phyloP scores from a whole-genome alignment of 2,113 vertebrate genomes.

The pig (Sus scrofa) region DNA sequence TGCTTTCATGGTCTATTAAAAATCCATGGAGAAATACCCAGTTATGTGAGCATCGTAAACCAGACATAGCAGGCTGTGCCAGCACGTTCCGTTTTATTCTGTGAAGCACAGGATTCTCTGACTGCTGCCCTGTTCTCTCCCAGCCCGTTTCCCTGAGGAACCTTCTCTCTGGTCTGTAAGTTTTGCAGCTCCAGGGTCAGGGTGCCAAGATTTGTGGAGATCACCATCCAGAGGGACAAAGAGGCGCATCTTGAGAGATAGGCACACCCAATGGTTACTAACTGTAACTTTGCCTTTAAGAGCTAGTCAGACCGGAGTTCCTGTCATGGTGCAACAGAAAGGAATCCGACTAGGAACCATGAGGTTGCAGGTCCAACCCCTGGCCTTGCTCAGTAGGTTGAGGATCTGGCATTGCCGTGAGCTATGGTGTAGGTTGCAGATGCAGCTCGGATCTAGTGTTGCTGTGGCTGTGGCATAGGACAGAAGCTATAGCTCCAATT shows the following conservation, averaged over 20 bases:
- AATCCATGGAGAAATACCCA: neutral
- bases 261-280: fast-evolving
- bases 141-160: too few species aligned
- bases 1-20: neutral
- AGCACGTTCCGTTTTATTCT: neutral
- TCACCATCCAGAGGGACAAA: neutral
- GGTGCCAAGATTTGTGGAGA: neutral
- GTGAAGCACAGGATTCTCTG: neutral
- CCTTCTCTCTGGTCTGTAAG: neutral
- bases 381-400: too few species aligned
- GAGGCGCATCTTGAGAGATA: neutral
- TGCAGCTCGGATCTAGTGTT: too few species aligned
- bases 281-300: too few species aligned
- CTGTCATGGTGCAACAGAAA: too few species aligned
- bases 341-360: too few species aligned
- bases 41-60: neutral
- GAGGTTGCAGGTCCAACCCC: too few species aligned
- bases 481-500: too few species aligned
- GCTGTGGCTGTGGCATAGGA: too few species aligned
- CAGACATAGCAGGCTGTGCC: neutral
- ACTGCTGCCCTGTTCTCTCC: neutral
- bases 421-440: too few species aligned
- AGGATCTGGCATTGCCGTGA: too few species aligned
- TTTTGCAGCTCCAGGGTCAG: neutral
- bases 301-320: neutral